Base-by-base conservation (phyloP, 2,113 vertebrate genomes). In the Nycticorax nycticorax region DNA sequence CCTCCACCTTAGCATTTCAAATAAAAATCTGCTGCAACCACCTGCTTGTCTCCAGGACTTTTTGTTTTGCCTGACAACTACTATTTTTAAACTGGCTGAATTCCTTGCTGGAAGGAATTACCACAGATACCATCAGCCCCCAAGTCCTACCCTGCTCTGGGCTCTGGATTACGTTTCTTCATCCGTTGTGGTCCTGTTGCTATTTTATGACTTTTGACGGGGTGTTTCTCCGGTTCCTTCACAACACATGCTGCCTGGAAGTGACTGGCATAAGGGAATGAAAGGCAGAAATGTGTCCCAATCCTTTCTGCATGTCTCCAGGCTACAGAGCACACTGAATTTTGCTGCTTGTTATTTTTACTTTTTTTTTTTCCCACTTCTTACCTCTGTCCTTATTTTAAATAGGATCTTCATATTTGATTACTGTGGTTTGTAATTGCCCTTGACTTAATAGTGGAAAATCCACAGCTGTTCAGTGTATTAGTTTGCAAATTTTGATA, bases 11-110 rank as follows among this genome's bases (percentile, higher is more conserved):
- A 68, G 19, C 3, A 45, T 77, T 93, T 92, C 43, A 81, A 77
- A 78, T 22, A 78, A 81, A 84, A 93, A 92, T 86, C 72, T 95
- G 68, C 52, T 81, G 50, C 88, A 94, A 73, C 64, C 88, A 93
- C 90, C 83, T 88, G 85, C 86, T 92, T 33, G 37, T 72, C 88
- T 95, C 55, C 72, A 84, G 47, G 72, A 83, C 47, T 74, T 88
- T 85, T 60, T 93, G 72, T 77, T 92, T 95, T 85, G 72, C 88
- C 82, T 94, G 88, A 60, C 93, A 92, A 86, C 92, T 93, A 89
- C 95, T 97, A 94, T 96, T 94, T 96, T 96, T 92, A 95, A 75
- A 45, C 72, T 47, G 56, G 12, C 50, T 88, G 88, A 90, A 88
- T 92, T 92, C 82, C 67, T 91, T 20, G 74, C 60, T 30, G 45